Evolutionary conservation across 2,888 invertebrate species (phyloP).

Genomic region (Drosophila neoperkinsi): DNA sequence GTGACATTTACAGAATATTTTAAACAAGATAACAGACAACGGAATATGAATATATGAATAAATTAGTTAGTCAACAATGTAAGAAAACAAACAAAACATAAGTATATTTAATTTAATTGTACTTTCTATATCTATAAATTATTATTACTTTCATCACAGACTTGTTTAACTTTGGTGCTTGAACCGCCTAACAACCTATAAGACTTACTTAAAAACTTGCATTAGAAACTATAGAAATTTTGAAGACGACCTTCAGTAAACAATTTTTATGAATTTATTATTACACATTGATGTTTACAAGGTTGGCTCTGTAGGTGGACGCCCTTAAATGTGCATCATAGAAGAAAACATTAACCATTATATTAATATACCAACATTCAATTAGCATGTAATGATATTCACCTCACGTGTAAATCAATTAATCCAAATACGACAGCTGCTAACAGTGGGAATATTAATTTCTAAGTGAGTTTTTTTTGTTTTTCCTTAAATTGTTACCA

Average conservation of each 20-base stretch:
- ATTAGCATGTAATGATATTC: not conserved
- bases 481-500: not conserved
- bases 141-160: not conserved
- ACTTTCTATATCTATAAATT: no score
- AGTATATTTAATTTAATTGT: not conserved
- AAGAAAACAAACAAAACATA: not conserved
- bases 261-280: not conserved
- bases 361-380: not conserved
- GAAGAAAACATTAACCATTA: not conserved
- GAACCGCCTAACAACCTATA: not conserved
- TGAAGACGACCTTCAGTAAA: not conserved
- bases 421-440: conserved; percentile 10
- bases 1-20: no score
- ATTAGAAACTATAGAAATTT: not conserved
- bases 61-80: not conserved
- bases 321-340: not conserved
- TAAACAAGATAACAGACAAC: not conserved
- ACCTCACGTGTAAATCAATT: conserved; percentile 2
- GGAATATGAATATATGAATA: not conserved
- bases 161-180: no score
- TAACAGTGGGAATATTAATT: conserved; percentile 6
- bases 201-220: not conserved
- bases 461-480: not conserved
- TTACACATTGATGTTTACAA: not conserved
- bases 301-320: not conserved